phyloP scores from a whole-genome alignment of 2,113 vertebrate species.

The Nannobrachium achirus region DNA sequence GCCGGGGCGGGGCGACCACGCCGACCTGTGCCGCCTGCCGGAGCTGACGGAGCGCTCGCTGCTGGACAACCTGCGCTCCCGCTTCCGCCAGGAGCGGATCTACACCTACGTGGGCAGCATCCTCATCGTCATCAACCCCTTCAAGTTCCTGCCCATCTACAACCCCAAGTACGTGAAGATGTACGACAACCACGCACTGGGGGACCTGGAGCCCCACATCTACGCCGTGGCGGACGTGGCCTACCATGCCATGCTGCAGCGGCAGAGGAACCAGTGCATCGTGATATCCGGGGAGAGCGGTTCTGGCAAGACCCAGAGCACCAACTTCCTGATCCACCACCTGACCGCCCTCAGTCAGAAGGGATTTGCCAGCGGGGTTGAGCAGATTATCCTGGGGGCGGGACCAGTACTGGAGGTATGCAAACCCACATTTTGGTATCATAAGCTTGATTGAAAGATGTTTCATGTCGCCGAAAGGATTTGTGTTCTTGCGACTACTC shows the following conservation, averaged over 20 bases:
- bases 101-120: slow-evolving; percentile 98
- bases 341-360: slow-evolving; percentile 98
- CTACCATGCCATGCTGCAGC: slow-evolving; percentile 96
- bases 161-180: slow-evolving; percentile 99
- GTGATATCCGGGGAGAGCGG: slow-evolving; percentile 98
- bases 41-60: slow-evolving; percentile 95
- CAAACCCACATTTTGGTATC: not conserved
- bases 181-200: slow-evolving; percentile 97
- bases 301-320: slow-evolving; percentile 98
- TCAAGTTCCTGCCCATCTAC: slow-evolving; percentile 98
- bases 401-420: slow-evolving; percentile 98
- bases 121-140: slow-evolving; percentile 97
- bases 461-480: not conserved
- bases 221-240: slow-evolving; percentile 97
- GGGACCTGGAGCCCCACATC: slow-evolving; percentile 95
- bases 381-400: slow-evolving; percentile 98
- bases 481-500: no score
- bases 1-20: slow-evolving; percentile 88
- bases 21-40: slow-evolving; percentile 91
- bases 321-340: slow-evolving; percentile 99
- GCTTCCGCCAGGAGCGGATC: slow-evolving; percentile 97
- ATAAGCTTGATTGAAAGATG: not conserved
- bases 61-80: slow-evolving; percentile 93
- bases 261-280: slow-evolving; percentile 94
- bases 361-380: slow-evolving; percentile 97